Base-by-base conservation (phyloP, 1,140 invertebrate genomes). In the Nymphalis io region DNA sequence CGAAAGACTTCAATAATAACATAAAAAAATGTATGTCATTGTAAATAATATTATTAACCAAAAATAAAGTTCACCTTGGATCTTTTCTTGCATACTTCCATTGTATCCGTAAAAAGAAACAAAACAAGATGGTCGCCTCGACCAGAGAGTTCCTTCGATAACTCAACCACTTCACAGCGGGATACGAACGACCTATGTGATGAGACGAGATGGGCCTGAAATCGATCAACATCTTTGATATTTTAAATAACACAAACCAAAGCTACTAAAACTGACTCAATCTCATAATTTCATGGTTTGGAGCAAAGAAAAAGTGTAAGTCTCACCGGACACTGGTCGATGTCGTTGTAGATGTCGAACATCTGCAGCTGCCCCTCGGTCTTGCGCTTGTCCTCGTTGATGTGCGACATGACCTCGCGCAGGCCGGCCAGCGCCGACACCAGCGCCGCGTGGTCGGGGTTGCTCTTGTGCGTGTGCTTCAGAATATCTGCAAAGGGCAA, bases 271-370 rank as follows among this genome's bases (percentile, higher is more conserved):
- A 27, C 23, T 33, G 3, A 4, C 0, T 33, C 27, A 33, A n/a
- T n/a, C n/a, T 33, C 27, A 33, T 33, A 33, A 33, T 33, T 0
- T 33, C 27, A 5, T 33, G 4, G 10, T 33, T 8, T 8, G 27
- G 13, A 42, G 12, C 1, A 15, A 42, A 42, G 15, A 42, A 42
- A 42, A 40, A 42, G 11, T n/a, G n/a, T n/a, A 11, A 39, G 11
- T 55, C 59, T 60, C 57, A 96, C 95, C 51, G 98, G 98, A 92
- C 98, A 99, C 82, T 98, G 98, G 82, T 99, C 98, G 81, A 99
- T 99, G 85, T 99, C 98, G 90, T 99, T 98, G 89, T 98, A 97
- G 67, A 99, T 98, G 91, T 99, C 97, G 92, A 99, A 99, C 93
- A 99, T 96, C 73, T 96, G 97, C 80, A 99, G 93, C 89, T 98